Evolutionary conservation across 1,140 invertebrate genomes (phyloP).

Genomic region (Pentalonia nigronervosa): DNA sequence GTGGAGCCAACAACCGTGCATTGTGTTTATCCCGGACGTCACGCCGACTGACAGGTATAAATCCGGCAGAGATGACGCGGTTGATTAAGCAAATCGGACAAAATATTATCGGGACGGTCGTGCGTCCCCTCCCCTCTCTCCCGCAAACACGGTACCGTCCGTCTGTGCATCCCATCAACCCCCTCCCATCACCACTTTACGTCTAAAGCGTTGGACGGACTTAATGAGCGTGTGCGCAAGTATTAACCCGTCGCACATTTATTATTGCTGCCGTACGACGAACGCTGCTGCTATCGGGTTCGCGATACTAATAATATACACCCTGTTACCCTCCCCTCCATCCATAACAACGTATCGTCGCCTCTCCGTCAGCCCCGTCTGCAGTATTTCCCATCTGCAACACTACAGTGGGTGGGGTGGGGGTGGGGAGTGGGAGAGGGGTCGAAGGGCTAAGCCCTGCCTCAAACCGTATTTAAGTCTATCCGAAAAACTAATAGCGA

Average conservation of each 20-base stretch:
- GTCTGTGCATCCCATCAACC: not conserved
- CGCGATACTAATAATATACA: not conserved
- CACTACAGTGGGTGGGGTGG: no score
- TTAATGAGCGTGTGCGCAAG: slow-evolving; percentile 19
- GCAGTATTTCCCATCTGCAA: not conserved
- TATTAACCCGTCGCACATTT: slow-evolving; percentile 43
- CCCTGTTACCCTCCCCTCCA: no score
- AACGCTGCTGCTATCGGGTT: not conserved
- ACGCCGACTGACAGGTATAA: slow-evolving; percentile 43
- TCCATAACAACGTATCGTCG: not conserved
- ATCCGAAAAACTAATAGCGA: slow-evolving; percentile 1
- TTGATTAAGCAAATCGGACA: slow-evolving; percentile 42
- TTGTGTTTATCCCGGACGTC: slow-evolving; percentile 30
- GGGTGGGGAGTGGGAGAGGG: no score
- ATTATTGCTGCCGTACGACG: slow-evolving; percentile 16
- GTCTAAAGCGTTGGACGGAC: not conserved
- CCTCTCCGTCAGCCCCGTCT: no score
- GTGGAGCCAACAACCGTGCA: not conserved
- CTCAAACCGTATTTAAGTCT: slow-evolving; percentile 4
- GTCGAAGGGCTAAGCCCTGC: not conserved
- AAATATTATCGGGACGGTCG: not conserved
- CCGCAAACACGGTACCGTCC: not conserved
- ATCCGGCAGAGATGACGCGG: slow-evolving; percentile 25
- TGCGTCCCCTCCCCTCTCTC: not conserved
- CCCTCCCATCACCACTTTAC: not conserved